These are phyloP conservation scores for Rotaria macrura DNA, from an alignment of 2,888 invertebrate species.

Conservation along the genomic window DNA sequence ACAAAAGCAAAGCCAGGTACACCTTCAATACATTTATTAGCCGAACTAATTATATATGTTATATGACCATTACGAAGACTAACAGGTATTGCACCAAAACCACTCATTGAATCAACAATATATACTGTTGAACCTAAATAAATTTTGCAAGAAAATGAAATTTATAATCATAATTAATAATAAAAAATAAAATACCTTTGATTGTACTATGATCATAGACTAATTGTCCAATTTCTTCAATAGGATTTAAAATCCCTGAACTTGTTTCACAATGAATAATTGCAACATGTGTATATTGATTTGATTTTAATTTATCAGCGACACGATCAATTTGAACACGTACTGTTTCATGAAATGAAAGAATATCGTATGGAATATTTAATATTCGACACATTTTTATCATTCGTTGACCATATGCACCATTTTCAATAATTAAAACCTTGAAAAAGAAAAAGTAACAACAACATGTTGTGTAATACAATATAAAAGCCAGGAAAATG, in stretches of 20 bases:
- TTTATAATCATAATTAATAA: too few relatives aligned
- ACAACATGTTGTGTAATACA: too few relatives aligned
- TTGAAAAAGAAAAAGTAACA: slow-evolving; percentile 37
- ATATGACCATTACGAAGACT: slow-evolving; percentile 42
- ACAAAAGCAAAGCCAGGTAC: slow-evolving; percentile 53
- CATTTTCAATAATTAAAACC: slow-evolving; percentile 50
- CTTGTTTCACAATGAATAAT: slow-evolving; percentile 53
- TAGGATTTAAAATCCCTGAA: slow-evolving; percentile 51
- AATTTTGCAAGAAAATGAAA: too few relatives aligned
- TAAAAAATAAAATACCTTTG: slow-evolving; percentile 34
- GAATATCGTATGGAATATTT: slow-evolving; percentile 41
- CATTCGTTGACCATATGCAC: slow-evolving; percentile 52
- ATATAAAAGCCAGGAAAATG: slow-evolving; percentile 5
- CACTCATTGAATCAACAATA: slow-evolving; percentile 54
- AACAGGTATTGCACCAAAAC: slow-evolving; percentile 51
- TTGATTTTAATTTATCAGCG: slow-evolving; percentile 39
- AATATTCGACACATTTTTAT: slow-evolving; percentile 47
- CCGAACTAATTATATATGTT: slow-evolving; percentile 52
- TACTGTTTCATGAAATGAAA: slow-evolving; percentile 47
- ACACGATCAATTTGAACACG: slow-evolving; percentile 40
- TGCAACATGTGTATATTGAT: slow-evolving; percentile 47
- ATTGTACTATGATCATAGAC: slow-evolving; percentile 28
- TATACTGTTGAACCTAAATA: slow-evolving; percentile 41
- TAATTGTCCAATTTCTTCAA: slow-evolving; percentile 46
- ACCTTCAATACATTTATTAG: slow-evolving; percentile 53